Evolutionary conservation across 1,140 invertebrate species (phyloP).

Genomic region (Aphaenogaster rudis): DNA sequence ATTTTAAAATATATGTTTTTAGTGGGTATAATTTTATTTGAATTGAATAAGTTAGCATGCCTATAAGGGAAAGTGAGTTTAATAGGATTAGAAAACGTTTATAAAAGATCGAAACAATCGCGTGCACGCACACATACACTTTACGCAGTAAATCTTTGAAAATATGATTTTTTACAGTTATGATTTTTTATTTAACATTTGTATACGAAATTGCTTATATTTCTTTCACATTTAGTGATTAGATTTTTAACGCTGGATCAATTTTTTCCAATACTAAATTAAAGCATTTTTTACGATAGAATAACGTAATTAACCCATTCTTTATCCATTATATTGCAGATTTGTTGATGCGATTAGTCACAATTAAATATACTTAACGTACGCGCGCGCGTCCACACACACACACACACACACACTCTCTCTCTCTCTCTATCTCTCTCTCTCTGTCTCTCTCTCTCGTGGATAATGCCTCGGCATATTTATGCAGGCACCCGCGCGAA

Average conservation of each 20-base stretch:
- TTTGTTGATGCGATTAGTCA: background rate
- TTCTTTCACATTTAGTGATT: background rate
- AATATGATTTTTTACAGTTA: background rate
- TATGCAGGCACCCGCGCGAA: slow-evolving; percentile 19
- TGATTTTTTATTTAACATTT: background rate
- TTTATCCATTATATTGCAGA: slow-evolving; percentile 34
- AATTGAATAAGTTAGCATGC: background rate
- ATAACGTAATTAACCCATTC: slow-evolving; percentile 17
- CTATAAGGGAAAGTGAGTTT: background rate
- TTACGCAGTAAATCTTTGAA: background rate
- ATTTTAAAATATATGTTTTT: background rate
- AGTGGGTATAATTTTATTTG: background rate
- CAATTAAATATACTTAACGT: slow-evolving; percentile 19
- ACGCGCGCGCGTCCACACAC: no score
- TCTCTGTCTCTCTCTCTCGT: background rate
- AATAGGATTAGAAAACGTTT: background rate
- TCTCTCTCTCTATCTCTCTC: background rate
- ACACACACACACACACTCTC: no score
- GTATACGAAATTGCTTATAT: background rate
- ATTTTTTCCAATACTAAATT: slow-evolving; percentile 1
- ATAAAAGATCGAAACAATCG: background rate
- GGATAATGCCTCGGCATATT: slow-evolving; percentile 46
- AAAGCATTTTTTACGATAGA: background rate
- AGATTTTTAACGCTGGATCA: background rate
- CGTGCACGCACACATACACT: background rate